Conservation (phyloP, 2,797 vertebrate genomes). For the Centroberyx gerrardi region DNA sequence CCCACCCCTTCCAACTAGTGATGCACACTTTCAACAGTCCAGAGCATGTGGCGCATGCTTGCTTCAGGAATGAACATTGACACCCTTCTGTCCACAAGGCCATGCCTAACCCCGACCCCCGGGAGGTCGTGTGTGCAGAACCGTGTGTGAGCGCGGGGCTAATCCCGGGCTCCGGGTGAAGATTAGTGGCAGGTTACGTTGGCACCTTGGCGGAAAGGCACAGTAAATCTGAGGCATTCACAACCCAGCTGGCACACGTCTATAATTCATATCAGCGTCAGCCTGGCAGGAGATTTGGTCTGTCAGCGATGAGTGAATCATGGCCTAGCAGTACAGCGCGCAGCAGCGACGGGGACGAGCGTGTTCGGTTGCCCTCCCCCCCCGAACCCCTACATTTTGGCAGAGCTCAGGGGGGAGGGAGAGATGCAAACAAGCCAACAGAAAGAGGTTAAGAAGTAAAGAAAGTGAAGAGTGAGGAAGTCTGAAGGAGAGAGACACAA, state of each 20-base stretch:
- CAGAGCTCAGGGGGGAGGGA: background rate
- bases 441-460: background rate
- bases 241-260: constrained; percentile 56
- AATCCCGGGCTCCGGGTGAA: constrained; percentile 55
- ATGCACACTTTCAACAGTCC: background rate
- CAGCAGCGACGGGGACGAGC: background rate
- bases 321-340: constrained; percentile 46
- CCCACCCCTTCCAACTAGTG: constrained; percentile 4
- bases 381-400: background rate
- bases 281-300: constrained; percentile 61
- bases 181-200: constrained; percentile 65
- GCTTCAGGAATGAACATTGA: constrained; percentile 12
- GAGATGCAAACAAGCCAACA: background rate
- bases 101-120: constrained; percentile 10
- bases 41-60: background rate
- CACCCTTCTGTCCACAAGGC: constrained; percentile 37
- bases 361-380: background rate
- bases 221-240: constrained; percentile 60
- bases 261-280: constrained; percentile 47
- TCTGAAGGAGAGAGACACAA: background rate
- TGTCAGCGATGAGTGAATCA: constrained; percentile 53
- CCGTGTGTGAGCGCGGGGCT: constrained; percentile 25
- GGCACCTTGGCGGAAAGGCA: constrained; percentile 55
- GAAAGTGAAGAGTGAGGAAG: background rate
- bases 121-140: constrained; percentile 16